Base-by-base conservation (phyloP, 2,888 invertebrate genomes). In the Corbicula japonica region DNA sequence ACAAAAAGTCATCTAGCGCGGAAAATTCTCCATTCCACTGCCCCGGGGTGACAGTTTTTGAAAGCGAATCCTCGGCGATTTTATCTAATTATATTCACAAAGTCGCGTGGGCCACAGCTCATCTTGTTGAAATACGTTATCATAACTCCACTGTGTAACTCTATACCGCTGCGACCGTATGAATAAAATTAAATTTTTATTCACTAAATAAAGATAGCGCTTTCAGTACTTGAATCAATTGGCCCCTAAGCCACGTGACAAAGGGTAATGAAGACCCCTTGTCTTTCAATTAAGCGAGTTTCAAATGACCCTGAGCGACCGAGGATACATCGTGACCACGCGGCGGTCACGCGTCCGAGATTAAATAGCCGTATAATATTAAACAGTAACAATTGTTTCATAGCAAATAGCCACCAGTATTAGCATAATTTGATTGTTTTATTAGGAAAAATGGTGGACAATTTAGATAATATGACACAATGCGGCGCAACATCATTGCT, bases 271-370 rank as follows among this genome's bases (percentile, higher is more conserved):
- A 60, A 54, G 34, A 28, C 18, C 38, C 18, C 28, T 61, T 32
- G 52, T 56, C 30, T 72, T 62, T 72, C 56, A 63, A 63, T 72
- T 52, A 72, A 52, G 52, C 34, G 23, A 54, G n/a, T 66, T 54
- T 66, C 38, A 30, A 66, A 41, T 66, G 66, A 66, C 66, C 66
- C 15, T 54, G 41, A 54, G 54, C 66, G 41, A 66, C 52, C 52
- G 32, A 28, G 52, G 38, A 48, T 26, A 35, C 41, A 52, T 32
- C 54, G 52, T 66, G 52, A 52, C 66, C 66, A 23, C 54, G 23
- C 35, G 41, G n/a, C 54, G 54, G 10, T 3, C 66, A 54, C 35
- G 66, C 54, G 66, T 54, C 66, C 66, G 15, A 66, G 41, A 66
- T 54, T 52, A 38, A 52, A 54, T 66, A 30, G 66, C 54, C 30